Conservation (phyloP, 2,888 invertebrate species). For the Papilio elwesi region DNA sequence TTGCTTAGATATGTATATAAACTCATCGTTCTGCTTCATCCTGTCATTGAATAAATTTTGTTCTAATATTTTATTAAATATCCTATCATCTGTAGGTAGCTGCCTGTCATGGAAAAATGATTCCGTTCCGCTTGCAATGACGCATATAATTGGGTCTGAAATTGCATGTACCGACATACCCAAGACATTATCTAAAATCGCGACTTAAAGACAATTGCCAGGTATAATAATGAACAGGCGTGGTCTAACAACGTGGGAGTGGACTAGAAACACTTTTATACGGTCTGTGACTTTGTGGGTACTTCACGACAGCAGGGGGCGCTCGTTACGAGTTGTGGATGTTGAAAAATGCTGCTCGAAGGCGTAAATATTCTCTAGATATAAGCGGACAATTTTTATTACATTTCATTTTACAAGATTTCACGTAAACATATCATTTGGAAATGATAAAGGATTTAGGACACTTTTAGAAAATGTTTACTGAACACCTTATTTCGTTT, state of each 20-base stretch:
- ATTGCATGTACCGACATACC: conserved; percentile 37
- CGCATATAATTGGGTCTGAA: conserved; percentile 35
- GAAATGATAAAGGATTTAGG: not conserved
- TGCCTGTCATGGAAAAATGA: conserved; percentile 24
- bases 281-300: conserved; percentile 62
- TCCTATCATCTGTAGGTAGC: not conserved
- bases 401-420: not conserved
- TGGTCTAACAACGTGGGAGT: conserved; percentile 65
- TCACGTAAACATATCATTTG: not conserved
- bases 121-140: conserved; percentile 11
- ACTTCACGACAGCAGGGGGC: conserved; percentile 43
- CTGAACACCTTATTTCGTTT: not conserved
- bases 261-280: conserved; percentile 59
- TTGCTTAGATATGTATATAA: too few relatives aligned
- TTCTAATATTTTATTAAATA: conserved; percentile 25
- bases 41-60: conserved; percentile 19
- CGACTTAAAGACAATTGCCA: conserved; percentile 46
- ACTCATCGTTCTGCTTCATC: not conserved
- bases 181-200: conserved; percentile 45
- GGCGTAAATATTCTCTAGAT: not conserved
- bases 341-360: not conserved
- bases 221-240: conserved; percentile 64
- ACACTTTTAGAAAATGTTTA: not conserved
- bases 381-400: too few relatives aligned
- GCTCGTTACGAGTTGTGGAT: conserved; percentile 27